These are phyloP conservation scores for Parazoanthus darwini DNA, from an alignment of 92 coral and sea anemone genomes.

Conservation along the genomic window DNA sequence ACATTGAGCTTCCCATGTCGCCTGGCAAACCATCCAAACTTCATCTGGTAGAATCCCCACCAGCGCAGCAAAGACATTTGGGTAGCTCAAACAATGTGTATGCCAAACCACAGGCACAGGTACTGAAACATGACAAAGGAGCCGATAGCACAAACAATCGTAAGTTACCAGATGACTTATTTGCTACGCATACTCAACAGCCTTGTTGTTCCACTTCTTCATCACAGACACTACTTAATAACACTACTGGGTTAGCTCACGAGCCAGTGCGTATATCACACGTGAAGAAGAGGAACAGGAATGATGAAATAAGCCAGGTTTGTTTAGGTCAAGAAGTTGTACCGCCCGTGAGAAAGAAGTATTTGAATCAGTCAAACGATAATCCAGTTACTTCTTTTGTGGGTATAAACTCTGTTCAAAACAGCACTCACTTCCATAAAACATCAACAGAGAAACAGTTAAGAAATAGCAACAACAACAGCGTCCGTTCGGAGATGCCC, in stretches of 20 bases:
- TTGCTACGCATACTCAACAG: background rate
- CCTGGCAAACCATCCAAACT: slow-evolving; percentile 34
- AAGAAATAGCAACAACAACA: slow-evolving; percentile 2
- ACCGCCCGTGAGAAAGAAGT: background rate
- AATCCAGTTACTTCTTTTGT: background rate
- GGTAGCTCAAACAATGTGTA: background rate
- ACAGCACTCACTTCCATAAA: background rate
- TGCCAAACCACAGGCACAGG: background rate
- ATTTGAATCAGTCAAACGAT: background rate
- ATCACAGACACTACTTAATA: background rate
- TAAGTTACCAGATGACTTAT: background rate
- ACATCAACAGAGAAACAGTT: background rate
- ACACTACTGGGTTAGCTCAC: background rate
- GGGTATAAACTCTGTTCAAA: background rate
- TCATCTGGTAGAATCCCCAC: slow-evolving; percentile 19
- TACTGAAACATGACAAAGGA: background rate
- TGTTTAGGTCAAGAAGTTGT: background rate
- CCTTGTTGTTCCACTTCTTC: background rate
- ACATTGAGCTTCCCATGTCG: slow-evolving; percentile 37
- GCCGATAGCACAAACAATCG: background rate
- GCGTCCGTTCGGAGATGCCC: background rate
- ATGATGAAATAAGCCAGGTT: background rate
- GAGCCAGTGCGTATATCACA: background rate
- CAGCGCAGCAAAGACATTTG: background rate
- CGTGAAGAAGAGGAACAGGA: background rate